Conservation (phyloP, 37 sponge, comb jelly and placozoan genomes). For the Oscarella lobularis region DNA sequence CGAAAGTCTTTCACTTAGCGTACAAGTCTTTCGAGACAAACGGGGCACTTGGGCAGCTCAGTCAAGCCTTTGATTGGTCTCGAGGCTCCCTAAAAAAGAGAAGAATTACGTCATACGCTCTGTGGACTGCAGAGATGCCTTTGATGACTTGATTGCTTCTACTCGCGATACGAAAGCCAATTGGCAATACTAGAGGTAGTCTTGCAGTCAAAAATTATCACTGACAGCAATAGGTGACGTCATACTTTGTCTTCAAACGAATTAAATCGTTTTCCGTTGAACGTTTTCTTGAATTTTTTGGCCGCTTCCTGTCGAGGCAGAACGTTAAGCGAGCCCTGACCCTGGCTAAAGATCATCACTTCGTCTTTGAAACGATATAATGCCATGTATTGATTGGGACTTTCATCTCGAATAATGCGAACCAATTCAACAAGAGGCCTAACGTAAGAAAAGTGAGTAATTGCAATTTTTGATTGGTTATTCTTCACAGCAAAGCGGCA, state of each 20-base stretch:
- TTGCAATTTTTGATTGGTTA: background rate
- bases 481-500: conserved; percentile 47
- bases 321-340: too few relatives aligned
- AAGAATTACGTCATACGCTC: too few relatives aligned
- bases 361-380: conserved; percentile 49
- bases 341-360: too few relatives aligned
- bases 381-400: conserved; percentile 90
- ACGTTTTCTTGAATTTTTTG: conserved; percentile 35
- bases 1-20: background rate
- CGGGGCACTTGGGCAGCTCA: conserved; percentile 91
- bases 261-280: conserved; percentile 48
- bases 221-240: conserved; percentile 23
- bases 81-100: conserved; percentile 21
- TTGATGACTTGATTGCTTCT: background rate
- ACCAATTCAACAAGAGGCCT: conserved; percentile 40
- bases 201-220: background rate
- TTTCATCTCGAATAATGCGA: conserved; percentile 66
- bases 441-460: conserved; percentile 10
- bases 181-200: background rate
- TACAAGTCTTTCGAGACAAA: conserved; percentile 83
- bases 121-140: background rate
- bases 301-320: too few relatives aligned
- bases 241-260: conserved; percentile 56
- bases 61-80: conserved; percentile 26
- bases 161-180: conserved; percentile 6